phyloP scores from a whole-genome alignment of 1,140 invertebrate genomes.

The Lerema accius region DNA sequence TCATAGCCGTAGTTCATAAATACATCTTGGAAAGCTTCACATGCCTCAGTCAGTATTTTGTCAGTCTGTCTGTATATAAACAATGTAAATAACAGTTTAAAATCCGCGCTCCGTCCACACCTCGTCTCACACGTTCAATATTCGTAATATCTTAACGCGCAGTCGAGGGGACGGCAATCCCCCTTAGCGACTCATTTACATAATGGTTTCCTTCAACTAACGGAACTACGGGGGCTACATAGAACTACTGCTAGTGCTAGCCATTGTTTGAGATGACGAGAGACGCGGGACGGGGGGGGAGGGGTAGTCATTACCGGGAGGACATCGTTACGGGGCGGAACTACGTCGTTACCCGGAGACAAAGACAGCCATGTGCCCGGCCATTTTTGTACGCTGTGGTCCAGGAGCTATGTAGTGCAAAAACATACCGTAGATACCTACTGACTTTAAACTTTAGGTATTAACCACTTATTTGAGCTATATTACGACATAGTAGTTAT shows the following conservation, averaged over 20 bases:
- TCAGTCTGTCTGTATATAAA: too few relatives aligned
- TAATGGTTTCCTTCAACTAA: conserved; percentile 44
- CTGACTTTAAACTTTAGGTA: too few relatives aligned
- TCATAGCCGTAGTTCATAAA: too few relatives aligned
- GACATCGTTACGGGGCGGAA: conserved; percentile 73
- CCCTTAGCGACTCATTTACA: conserved; percentile 39
- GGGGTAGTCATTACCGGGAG: conserved; percentile 62
- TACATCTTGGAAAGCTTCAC: too few relatives aligned
- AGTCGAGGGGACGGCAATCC: background rate
- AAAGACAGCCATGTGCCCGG: conserved; percentile 71
- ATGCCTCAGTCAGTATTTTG: too few relatives aligned
- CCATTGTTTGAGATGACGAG: conserved; percentile 49
- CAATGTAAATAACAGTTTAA: too few relatives aligned
- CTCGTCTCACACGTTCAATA: conserved; percentile 1
- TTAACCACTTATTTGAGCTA: too few relatives aligned
- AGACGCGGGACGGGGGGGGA: conserved; percentile 24
- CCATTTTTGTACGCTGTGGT: conserved; percentile 52
- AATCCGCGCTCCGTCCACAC: too few relatives aligned
- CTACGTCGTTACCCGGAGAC: conserved; percentile 71
- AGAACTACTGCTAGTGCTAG: conserved; percentile 46
- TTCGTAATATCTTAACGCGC: conserved; percentile 4
- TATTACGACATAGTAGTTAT: too few relatives aligned
- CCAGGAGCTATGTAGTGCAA: conserved; percentile 31
- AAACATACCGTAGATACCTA: background rate
- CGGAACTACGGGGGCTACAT: conserved; percentile 43